Evolutionary conservation across 1,140 invertebrate genomes (phyloP).

Genomic region (Lamellibrachia luymesi): DNA sequence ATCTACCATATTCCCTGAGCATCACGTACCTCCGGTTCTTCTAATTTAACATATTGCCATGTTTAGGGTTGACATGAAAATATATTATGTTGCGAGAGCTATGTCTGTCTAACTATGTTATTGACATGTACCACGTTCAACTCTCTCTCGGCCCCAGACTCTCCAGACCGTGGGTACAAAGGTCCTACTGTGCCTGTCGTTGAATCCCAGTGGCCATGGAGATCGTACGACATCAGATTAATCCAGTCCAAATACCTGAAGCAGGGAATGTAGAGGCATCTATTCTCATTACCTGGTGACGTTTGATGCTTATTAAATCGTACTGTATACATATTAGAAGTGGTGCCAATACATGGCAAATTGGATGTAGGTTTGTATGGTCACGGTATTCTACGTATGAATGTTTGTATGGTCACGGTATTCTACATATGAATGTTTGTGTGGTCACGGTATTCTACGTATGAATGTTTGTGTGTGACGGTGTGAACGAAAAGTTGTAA

Average conservation of each 20-base stretch:
- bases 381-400: too few species aligned
- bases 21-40: neutral
- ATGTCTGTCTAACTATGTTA: neutral
- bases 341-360: neutral
- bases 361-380: too few species aligned
- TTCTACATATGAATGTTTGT: too few species aligned
- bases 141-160: slow-evolving; percentile 16
- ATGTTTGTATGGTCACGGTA: too few species aligned
- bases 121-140: slow-evolving; percentile 29
- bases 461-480: too few species aligned
- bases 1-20: neutral
- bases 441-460: too few species aligned
- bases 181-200: slow-evolving; percentile 80
- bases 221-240: slow-evolving; percentile 93
- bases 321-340: neutral
- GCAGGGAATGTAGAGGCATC: slow-evolving; percentile 22
- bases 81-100: neutral
- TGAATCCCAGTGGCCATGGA: slow-evolving; percentile 84
- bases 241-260: slow-evolving; percentile 80
- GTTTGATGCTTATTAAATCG: neutral
- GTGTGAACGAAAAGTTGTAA: too few species aligned
- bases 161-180: slow-evolving; percentile 66
- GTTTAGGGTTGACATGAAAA: neutral
- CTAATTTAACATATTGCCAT: too few species aligned
- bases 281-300: neutral